Percentiles rank a stretch among this genome's conserved stretches.
Conservation (phyloP, 2,888 invertebrate species). For the Macrosoma leucophasiata region DNA sequence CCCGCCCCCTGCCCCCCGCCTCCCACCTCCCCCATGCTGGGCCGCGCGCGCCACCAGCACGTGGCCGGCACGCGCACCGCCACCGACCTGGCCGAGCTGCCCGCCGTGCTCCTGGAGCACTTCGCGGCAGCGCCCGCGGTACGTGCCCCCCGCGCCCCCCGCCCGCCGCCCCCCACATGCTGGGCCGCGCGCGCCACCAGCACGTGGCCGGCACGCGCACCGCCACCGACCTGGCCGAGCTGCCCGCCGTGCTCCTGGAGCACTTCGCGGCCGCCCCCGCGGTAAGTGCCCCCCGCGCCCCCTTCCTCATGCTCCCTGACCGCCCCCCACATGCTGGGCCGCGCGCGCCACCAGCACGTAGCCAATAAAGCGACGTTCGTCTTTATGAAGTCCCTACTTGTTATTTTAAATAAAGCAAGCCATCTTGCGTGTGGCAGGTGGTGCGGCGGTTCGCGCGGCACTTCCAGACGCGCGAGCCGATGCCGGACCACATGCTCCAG, state of each 20-base stretch:
- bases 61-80: constrained; percentile 97
- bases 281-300: too few relatives aligned
- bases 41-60: constrained; percentile 95
- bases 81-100: constrained; percentile 99
- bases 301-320: constrained; percentile 80
- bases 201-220: constrained; percentile 98
- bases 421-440: constrained; percentile 67
- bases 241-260: constrained; percentile 98
- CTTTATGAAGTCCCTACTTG: too few relatives aligned
- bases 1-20: too few relatives aligned
- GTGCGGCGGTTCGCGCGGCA: constrained; percentile 91
- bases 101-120: constrained; percentile 99
- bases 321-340: constrained; percentile 83
- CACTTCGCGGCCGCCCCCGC: constrained; percentile 94
- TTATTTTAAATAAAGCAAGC: too few relatives aligned
- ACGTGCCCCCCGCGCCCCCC: too few relatives aligned
- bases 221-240: constrained; percentile 97
- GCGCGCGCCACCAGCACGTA: constrained; percentile 96
- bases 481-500: constrained; percentile 85
- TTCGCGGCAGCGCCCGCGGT: constrained; percentile 92
- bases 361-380: too few relatives aligned
- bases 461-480: constrained; percentile 88
- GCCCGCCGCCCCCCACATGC: constrained; percentile 72
- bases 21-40: constrained; percentile 98
- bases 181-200: constrained; percentile 95